phyloP scores from a whole-genome alignment of 2,888 invertebrate genomes.

The Nasonia oneida region DNA sequence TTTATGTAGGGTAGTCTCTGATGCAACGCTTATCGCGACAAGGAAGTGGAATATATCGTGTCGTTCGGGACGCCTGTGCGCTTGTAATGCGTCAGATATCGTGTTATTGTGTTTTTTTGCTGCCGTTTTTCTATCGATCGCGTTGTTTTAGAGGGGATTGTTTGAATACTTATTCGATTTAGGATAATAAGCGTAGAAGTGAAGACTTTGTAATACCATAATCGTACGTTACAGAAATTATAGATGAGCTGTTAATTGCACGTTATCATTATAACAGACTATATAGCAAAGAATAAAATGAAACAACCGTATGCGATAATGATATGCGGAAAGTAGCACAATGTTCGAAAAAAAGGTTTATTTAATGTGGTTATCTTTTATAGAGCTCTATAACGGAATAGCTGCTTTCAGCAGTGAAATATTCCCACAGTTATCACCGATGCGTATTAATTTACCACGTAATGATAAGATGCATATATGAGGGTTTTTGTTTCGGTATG shows the following conservation, averaged over 20 bases:
- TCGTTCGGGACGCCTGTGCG: background rate
- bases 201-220: too few species aligned
- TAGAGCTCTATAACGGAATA: background rate
- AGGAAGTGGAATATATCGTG: slow-evolving; percentile 36
- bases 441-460: background rate
- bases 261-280: too few species aligned
- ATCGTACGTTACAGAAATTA: too few species aligned
- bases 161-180: background rate
- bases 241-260: too few species aligned
- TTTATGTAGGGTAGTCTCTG: background rate
- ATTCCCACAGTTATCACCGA: background rate
- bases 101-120: background rate
- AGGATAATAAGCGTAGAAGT: too few species aligned
- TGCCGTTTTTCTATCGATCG: background rate
- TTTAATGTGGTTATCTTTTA: background rate
- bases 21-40: slow-evolving; percentile 44
- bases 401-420: background rate
- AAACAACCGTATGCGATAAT: background rate
- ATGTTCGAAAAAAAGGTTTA: background rate
- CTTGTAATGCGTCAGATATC: background rate
- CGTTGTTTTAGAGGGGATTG: background rate
- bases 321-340: background rate
- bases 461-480: background rate
- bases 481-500: background rate
- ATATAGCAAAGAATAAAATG: background rate